Percentiles rank a stretch among this genome's conserved stretches.
Conservation (phyloP, 2,888 invertebrate species). For the Formica aserva region DNA sequence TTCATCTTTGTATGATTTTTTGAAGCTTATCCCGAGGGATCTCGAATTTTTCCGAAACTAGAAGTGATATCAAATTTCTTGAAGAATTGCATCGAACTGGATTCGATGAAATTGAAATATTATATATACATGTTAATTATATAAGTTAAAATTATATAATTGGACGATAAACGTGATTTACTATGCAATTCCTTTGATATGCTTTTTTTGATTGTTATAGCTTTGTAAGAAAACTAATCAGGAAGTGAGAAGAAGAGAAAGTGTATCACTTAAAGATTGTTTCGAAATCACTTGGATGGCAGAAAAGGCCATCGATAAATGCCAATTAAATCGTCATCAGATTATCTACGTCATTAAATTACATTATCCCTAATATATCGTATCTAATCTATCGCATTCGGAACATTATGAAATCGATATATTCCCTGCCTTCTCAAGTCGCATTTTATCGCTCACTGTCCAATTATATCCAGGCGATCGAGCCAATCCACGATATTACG, state of each 20-base stretch:
- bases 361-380: conserved; percentile 27
- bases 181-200: background rate
- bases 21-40: background rate
- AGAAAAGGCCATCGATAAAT: background rate
- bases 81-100: background rate
- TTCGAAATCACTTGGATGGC: background rate
- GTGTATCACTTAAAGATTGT: background rate
- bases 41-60: background rate
- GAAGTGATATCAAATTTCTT: background rate
- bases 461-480: conserved; percentile 30
- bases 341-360: background rate
- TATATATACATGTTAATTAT: background rate
- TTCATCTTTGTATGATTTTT: background rate
- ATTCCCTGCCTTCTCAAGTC: background rate
- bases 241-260: background rate
- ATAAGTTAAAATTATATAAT: background rate
- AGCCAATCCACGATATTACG: conserved; percentile 27
- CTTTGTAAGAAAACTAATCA: background rate
- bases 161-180: background rate
- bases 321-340: conserved; percentile 14
- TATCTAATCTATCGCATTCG: background rate
- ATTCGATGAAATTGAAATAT: background rate
- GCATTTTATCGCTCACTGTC: conserved; percentile 1
- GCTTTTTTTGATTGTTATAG: background rate
- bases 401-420: background rate